These are phyloP conservation scores for Crocuta crocuta DNA, from an alignment of 2,113 vertebrate genomes.

Conservation along the genomic window DNA sequence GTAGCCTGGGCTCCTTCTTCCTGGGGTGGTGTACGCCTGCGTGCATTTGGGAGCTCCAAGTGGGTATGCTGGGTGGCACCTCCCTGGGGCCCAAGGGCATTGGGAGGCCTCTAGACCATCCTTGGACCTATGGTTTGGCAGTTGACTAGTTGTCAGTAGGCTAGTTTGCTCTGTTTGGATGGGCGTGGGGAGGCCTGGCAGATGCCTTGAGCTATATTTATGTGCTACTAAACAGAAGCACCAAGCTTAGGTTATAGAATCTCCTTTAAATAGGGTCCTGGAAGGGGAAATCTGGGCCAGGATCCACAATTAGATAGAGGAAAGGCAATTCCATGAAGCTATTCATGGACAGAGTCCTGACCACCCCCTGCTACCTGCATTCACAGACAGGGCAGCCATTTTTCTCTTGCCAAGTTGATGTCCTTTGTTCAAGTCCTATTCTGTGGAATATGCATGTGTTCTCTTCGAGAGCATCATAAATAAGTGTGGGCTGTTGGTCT, in stretches of 20 bases:
- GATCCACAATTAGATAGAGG: neutral
- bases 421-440: neutral
- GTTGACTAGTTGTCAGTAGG: neutral
- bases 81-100: neutral
- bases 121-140: accelerated
- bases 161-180: neutral
- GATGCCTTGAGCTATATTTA: neutral
- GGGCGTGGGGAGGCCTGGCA: neutral
- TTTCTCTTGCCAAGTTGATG: neutral
- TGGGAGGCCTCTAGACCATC: neutral
- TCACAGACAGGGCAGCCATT: neutral
- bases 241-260: neutral
- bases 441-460: neutral
- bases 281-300: neutral
- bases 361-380: neutral
- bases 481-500: neutral
- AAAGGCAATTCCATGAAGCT: neutral
- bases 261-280: neutral
- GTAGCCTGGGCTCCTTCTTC: neutral
- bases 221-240: neutral
- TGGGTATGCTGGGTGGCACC: accelerated
- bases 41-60: accelerated
- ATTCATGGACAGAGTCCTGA: neutral
- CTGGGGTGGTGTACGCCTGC: accelerated
- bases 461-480: neutral